Base-by-base conservation (phyloP, 2,888 invertebrate genomes). In the Hydropsyche betteni region DNA sequence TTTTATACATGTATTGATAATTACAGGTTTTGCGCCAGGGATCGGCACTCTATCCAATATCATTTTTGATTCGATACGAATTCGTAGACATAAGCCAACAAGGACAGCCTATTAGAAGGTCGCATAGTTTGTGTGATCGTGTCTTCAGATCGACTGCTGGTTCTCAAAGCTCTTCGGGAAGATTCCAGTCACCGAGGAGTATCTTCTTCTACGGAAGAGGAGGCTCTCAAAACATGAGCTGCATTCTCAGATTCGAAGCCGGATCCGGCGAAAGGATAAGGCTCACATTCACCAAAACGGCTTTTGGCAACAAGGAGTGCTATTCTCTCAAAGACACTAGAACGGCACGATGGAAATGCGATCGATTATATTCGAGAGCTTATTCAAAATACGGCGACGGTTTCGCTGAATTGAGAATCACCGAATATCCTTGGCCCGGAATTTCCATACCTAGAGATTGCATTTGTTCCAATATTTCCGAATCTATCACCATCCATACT, bases 161-260 rank as follows among this genome's bases (percentile, higher is more conserved):
- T 2, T 86, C 87, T 70, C 87, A 86, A 79, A 87, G 87, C 5
- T 87, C 87, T 81, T 87, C 88, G 12, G 91, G 92, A 14, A 86
- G 89, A 81, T 92, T 94, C 83, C 89, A 91, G 82, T 93, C 94
- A 38, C 94, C 94, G 6, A 89, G 91, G 81, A 94, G 93, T 80
- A 93, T 94, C 74, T 94, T 95, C 85, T 90, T 93, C 82, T 95
- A 92, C 82, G 94, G 94, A 1, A 88, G 94, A 80, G 95, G 94
- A 12, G 95, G 94, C 0, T 90, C 92, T 24, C 89, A 90, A 82
- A 92, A 94, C 82, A 84, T 94, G 74, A 92, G 90, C 76, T 94
- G 94, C 83, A 88, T 91, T 78, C 89, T 94, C 81, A 90, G 92
- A 82, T 94, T 94, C 82, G 92, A 93, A 85, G 91, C 92, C 0